Evolutionary conservation across 2,888 invertebrate species (phyloP), one percentile per base, ranked within the genome.

Genomic region (Serrognathus titanus): DNA sequence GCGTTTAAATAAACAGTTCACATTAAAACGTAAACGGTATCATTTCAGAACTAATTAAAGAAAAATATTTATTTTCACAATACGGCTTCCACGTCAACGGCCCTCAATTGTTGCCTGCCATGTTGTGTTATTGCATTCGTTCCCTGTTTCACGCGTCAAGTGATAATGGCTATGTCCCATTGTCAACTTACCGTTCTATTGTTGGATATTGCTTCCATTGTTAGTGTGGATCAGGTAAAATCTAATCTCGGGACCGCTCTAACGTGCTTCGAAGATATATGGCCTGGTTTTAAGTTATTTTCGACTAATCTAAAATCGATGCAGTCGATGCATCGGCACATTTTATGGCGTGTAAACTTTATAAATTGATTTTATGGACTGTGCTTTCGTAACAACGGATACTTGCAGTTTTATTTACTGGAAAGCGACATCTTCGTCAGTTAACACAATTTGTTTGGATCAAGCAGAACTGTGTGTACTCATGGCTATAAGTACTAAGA

Each of bases 1-100:
- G 9, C 20, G 7, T 31, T 31, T 31, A 31, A 31, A 16, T 43
- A 43, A 43, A 43, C 16, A 43, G 12, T 11, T 9, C 9, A 43
- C 16, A 43, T 16, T 43, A 43, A 43, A 43, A 16, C 9, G 43
- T 20, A 46, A 52, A 46, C 37, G 16, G 37, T 45, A 36, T 53
- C 39, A 47, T 48, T 48, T 31, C 31, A 47, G 20, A 24, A 40
- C 8, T 71, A 70, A 72, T 72, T 71, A 71, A 72, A 72, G 69
- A 70, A 72, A 69, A 72, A 72, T 71, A 72, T 72, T 71, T 71
- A 69, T 68, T 69, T 69, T 71, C 64, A 58, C 70, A 70, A 68
- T 66, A 70, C 59, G 68, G 67, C 69, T 69, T 71, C 63, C 62
- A 61, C 65, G 62, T 63, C 63, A 64, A 64, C 67, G 64, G 66